Conservation (phyloP, 2,113 vertebrate genomes). For the Lagopus muta region DNA sequence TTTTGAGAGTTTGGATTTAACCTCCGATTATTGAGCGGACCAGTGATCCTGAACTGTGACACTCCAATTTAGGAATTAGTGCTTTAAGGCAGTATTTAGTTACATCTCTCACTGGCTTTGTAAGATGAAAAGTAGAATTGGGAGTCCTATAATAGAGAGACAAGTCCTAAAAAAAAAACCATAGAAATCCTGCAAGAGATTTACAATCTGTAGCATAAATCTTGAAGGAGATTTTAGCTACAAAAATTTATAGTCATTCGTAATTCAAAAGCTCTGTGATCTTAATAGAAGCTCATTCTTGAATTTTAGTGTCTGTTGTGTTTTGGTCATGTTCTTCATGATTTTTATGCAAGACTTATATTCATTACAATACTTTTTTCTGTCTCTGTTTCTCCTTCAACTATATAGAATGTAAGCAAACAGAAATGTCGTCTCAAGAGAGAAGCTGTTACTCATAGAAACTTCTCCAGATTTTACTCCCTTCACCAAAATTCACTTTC, state of each 20-base stretch:
- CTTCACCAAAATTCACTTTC: no score
- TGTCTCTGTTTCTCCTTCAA: no score
- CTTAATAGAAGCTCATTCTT: not conserved
- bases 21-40: not conserved
- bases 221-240: not conserved
- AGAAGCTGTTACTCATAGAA: no score
- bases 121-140: not conserved
- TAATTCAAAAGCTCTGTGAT: not conserved
- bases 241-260: not conserved
- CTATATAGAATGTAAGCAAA: no score
- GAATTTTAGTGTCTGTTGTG: not conserved
- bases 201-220: not conserved
- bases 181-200: conserved; percentile 9
- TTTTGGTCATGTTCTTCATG: not conserved
- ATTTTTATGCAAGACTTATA: not conserved
- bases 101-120: not conserved
- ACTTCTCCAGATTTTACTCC: no score
- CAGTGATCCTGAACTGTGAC: not conserved
- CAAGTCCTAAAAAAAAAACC: not conserved
- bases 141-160: conserved; percentile 40
- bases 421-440: no score
- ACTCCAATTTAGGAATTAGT: not conserved
- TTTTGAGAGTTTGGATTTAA: not conserved
- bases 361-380: not conserved
- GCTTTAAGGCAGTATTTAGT: not conserved